Evolutionary conservation across 2,797 vertebrate genomes (phyloP).

Genomic region (Rachycentron canadum): DNA sequence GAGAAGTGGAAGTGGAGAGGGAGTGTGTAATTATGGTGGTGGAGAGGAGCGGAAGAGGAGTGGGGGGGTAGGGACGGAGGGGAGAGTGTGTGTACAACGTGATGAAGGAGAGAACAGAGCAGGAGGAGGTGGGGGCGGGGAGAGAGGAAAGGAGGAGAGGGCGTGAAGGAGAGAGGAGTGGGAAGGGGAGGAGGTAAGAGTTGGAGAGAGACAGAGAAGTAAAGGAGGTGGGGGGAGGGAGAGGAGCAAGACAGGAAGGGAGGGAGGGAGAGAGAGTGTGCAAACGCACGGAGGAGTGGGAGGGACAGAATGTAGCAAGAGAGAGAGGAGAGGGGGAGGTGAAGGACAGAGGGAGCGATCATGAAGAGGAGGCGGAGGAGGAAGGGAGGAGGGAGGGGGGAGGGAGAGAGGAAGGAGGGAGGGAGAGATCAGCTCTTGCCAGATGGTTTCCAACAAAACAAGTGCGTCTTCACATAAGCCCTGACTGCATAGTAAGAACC

Average conservation of each 20-base stretch:
- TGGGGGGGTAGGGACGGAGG: constrained; percentile 43
- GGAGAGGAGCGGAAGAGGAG: constrained; percentile 67
- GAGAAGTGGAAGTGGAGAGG: constrained; percentile 60
- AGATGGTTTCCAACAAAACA: constrained; percentile 85
- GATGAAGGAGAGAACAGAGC: constrained; percentile 69
- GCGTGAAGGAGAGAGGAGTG: constrained; percentile 8
- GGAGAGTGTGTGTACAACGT: constrained; percentile 58
- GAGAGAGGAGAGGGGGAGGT: constrained; percentile 68
- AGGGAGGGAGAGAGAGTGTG: constrained; percentile 54
- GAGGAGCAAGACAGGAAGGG: constrained; percentile 44
- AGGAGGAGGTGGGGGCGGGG: constrained; percentile 71
- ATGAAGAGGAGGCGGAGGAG: constrained; percentile 79
- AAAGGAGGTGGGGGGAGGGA: constrained; percentile 35
- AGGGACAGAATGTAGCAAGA: constrained; percentile 76
- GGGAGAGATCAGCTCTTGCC: constrained; percentile 80
- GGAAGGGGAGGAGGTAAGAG: constrained; percentile 48
- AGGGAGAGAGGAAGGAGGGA: constrained; percentile 37
- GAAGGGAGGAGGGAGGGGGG: constrained; percentile 43
- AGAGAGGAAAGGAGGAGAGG: constrained; percentile 38
- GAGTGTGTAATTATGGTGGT: constrained; percentile 73
- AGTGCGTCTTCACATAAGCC: constrained; percentile 75
- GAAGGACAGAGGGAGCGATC: constrained; percentile 80
- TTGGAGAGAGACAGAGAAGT: constrained; percentile 45
- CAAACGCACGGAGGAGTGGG: constrained; percentile 79
- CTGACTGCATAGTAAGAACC: constrained; percentile 39